Percentiles rank a stretch among this genome's conserved stretches.
Conservation (phyloP, 2,113 vertebrate species). For the Cyprinodon variegatus region DNA sequence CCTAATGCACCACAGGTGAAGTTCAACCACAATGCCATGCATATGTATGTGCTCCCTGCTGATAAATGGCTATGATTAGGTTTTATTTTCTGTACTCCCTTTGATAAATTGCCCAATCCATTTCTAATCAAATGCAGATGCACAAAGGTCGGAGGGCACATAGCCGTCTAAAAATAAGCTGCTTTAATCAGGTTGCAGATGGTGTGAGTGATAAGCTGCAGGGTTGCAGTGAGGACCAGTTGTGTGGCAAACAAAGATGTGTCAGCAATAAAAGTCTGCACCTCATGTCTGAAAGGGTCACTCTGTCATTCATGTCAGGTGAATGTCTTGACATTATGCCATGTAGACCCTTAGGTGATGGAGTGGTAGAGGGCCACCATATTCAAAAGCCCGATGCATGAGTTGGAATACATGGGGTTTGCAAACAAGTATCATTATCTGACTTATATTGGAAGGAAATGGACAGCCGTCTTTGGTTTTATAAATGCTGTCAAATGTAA, state of each 20-base stretch:
- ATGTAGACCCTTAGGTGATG: conserved; percentile 41
- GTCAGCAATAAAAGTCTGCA: conserved; percentile 64
- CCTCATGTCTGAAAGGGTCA: conserved; percentile 56
- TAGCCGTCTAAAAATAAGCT: conserved; percentile 56
- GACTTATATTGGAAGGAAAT: too few relatives aligned
- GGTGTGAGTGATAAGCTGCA: conserved; percentile 60
- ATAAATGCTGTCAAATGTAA: too few relatives aligned
- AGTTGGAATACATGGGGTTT: background rate
- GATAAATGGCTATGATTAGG: conserved; percentile 32
- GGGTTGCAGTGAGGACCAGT: conserved; percentile 31
- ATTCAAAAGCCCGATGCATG: background rate
- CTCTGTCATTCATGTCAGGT: conserved; percentile 63
- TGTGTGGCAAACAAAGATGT: conserved; percentile 41
- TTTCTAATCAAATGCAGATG: conserved; percentile 65
- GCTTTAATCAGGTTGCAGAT: conserved; percentile 74
- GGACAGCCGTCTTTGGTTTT: too few relatives aligned
- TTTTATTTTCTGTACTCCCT: conserved; percentile 31
- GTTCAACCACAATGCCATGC: conserved; percentile 12
- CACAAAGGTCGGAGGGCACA: conserved; percentile 69
- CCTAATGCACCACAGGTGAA: background rate
- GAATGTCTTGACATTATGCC: conserved; percentile 66
- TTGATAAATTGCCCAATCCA: conserved; percentile 51
- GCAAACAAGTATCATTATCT: too few relatives aligned
- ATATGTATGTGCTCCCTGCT: conserved; percentile 14
- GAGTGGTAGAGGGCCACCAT: conserved; percentile 4